These are phyloP conservation scores for Sebastes hopkinsi DNA, from an alignment of 2,797 vertebrate species.

Conservation along the genomic window DNA sequence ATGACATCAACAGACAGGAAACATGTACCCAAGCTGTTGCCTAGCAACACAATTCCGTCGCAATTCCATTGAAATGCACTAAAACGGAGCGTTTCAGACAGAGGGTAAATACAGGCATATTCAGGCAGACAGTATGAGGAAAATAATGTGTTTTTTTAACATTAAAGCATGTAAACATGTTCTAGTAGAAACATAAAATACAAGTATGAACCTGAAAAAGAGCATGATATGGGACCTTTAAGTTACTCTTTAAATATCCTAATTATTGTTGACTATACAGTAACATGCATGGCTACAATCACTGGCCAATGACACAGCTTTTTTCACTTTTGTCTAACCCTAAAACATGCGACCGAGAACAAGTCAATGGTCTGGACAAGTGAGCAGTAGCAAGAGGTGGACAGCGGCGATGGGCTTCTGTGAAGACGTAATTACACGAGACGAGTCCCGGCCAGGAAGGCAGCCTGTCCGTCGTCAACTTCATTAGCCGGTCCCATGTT, in stretches of 20 bases:
- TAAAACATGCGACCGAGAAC: neutral
- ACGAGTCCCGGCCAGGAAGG: constrained; percentile 21
- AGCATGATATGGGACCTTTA: no score
- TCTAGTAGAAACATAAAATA: no score
- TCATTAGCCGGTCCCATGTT: constrained; percentile 70
- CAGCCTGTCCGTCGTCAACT: constrained; percentile 53
- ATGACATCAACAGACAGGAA: no score
- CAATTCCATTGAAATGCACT: no score
- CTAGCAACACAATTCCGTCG: no score
- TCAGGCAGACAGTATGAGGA: no score
- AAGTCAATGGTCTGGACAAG: neutral
- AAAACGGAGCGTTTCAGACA: no score
- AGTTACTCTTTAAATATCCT: neutral
- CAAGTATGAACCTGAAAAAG: no score
- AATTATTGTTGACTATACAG: neutral
- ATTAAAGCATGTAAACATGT: no score
- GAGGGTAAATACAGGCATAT: no score
- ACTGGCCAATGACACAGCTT: neutral
- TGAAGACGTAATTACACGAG: constrained; percentile 34
- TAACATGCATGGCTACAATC: neutral
- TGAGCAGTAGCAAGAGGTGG: neutral
- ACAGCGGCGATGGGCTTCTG: neutral
- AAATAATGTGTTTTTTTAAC: no score
- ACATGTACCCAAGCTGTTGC: no score
- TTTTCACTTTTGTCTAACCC: neutral